Evolutionary conservation across 2,797 vertebrate species (phyloP), one percentile per base, ranked within the genome.

Genomic region (Enteromius thamalakanensis): DNA sequence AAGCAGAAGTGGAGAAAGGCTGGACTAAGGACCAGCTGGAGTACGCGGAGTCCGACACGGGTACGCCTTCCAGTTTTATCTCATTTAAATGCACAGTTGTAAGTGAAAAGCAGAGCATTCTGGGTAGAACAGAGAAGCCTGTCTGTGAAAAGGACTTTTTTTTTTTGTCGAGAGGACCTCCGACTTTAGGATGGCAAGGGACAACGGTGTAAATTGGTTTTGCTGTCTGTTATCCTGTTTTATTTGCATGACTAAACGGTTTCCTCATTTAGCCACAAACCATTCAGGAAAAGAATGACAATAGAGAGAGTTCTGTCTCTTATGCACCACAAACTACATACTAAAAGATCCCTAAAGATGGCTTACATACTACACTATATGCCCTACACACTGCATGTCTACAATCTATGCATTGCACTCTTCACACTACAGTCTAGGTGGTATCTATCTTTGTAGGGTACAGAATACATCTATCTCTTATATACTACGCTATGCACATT

Each of bases 1-100:
- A 94, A 92, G 92, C 94, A 83, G 97, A 98, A 95, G 93, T 95
- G 94, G 96, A 95, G 94, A 96, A 95, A 93, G 96, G 95, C 94
- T 96, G 95, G 95, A 95, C 93, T 83, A 95, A 98, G 92, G 96
- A 97, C 91, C 94, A 93, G 92, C 93, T 96, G 92, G 94, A 92
- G 91, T 93, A 92, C 89, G 91, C 91, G 86, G 95, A 95, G 83
- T 91, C 91, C 77, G 94, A 94, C 40, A 93, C 93, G 96, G 97
- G 97, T 98, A 95, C 9, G 8, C 40, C 53, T 49, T 71, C 4
- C 14, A 1, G 7, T 68, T 76, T 7, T 6, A 47, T 21, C 45
- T 75, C 7, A 34, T 77, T 78, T 62, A 58, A 77, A 76, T 47
- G 49, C 19, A 40, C 0, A 1, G 32, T 67, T 58, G 29, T 65